A percentile compares a stretch with the other conserved stretches of the same genome.
phyloP scores from a whole-genome alignment of 2,888 invertebrate species.

The Drosophila robusta region DNA sequence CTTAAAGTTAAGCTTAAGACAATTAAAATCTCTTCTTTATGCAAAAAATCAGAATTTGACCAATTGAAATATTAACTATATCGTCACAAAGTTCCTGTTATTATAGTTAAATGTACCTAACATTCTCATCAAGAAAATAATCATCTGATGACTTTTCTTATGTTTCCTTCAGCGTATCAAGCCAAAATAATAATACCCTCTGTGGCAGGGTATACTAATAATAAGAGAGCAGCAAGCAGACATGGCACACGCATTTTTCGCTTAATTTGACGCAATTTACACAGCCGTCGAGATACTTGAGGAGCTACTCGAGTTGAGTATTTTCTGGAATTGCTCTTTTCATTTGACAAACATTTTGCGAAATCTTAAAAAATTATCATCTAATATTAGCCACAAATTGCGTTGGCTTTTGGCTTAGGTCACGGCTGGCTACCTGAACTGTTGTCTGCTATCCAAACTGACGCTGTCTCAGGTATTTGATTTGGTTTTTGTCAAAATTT shows the following conservation, averaged over 20 bases:
- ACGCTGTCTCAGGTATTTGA: not conserved
- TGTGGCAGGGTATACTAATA: not conserved
- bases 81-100: too few relatives aligned
- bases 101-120: too few relatives aligned
- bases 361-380: slow-evolving; percentile 13
- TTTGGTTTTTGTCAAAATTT: slow-evolving; percentile 3
- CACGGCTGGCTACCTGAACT: not conserved
- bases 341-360: slow-evolving; percentile 10
- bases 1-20: too few relatives aligned
- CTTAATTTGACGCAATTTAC: slow-evolving; percentile 75
- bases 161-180: not conserved
- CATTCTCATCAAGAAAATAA: too few relatives aligned
- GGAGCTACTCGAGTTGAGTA: slow-evolving; percentile 20
- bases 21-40: too few relatives aligned
- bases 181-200: not conserved
- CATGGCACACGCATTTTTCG: slow-evolving; percentile 64
- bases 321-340: slow-evolving; percentile 11
- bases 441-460: not conserved
- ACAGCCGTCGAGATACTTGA: slow-evolving; percentile 23
- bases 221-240: slow-evolving; percentile 3
- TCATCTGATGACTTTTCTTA: not conserved
- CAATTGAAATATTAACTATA: too few relatives aligned
- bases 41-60: too few relatives aligned
- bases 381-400: slow-evolving; percentile 29
- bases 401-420: not conserved